Evolutionary conservation across 2,797 vertebrate genomes (phyloP).

Genomic region (Notolabrus celidotus): DNA sequence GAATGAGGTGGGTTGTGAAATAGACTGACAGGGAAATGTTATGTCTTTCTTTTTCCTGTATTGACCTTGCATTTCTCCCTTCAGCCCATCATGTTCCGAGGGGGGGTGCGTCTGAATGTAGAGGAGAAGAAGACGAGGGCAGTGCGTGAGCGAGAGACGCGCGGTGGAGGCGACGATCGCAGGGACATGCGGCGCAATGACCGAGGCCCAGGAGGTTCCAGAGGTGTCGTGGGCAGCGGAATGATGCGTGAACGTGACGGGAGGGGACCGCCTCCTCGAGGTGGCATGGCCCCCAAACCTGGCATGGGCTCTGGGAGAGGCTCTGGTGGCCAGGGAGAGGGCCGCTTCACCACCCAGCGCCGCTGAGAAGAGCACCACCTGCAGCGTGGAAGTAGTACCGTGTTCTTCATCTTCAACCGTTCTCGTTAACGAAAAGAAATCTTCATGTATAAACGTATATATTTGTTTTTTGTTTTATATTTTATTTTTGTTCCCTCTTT

Average conservation of each 20-base stretch:
- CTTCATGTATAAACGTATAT: constrained; percentile 85
- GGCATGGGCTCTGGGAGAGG: constrained; percentile 92
- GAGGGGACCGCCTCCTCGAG: constrained; percentile 90
- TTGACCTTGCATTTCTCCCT: constrained; percentile 32
- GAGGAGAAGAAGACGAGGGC: constrained; percentile 98
- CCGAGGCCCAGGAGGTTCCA: constrained; percentile 90
- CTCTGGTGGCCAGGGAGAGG: constrained; percentile 88
- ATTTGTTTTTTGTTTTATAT: constrained; percentile 71
- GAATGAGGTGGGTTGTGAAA: constrained; percentile 62
- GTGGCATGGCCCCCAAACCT: constrained; percentile 91
- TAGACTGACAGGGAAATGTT: background rate
- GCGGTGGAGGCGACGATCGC: constrained; percentile 88
- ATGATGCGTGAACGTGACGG: constrained; percentile 94
- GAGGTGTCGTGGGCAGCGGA: constrained; percentile 89
- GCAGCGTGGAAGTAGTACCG: constrained; percentile 89
- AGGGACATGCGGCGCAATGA: constrained; percentile 92
- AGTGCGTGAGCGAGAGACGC: constrained; percentile 92
- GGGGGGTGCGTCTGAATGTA: constrained; percentile 97
- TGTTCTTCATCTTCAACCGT: constrained; percentile 92
- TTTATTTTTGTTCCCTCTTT: constrained; percentile 76
- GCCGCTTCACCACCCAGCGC: constrained; percentile 92
- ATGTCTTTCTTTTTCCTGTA: background rate
- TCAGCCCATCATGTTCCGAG: constrained; percentile 98
- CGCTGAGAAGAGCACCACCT: constrained; percentile 86
- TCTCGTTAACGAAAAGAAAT: constrained; percentile 89